phyloP scores from a whole-genome alignment of 2,113 vertebrate species.

The Jaculus jaculus region DNA sequence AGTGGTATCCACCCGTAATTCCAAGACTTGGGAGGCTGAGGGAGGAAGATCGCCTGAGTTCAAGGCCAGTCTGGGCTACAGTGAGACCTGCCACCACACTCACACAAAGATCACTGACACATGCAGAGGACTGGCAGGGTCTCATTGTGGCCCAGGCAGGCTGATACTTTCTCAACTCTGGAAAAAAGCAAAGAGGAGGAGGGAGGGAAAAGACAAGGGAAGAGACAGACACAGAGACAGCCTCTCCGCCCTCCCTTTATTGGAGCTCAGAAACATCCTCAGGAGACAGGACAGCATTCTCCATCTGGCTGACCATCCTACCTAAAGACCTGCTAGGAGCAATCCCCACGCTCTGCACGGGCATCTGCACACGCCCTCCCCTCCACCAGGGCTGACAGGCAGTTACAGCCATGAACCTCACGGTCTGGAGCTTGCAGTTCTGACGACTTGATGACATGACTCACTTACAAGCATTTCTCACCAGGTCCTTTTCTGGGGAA shows the following conservation, averaged over 20 bases:
- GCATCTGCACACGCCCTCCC: no score
- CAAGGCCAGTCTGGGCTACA: background rate
- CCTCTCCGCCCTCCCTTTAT: no score
- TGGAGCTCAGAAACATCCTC: background rate
- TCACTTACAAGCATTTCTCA: no score
- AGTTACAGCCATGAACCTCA: background rate
- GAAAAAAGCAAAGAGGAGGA: background rate
- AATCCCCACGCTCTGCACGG: no score
- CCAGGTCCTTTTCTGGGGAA: no score
- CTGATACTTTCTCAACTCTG: background rate
- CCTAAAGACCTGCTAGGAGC: background rate
- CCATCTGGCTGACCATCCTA: background rate
- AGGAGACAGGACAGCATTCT: background rate
- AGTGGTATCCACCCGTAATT: background rate
- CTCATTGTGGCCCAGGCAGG: no score
- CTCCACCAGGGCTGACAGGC: no score
- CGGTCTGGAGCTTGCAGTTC: background rate
- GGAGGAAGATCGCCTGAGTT: no score
- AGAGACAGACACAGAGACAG: background rate
- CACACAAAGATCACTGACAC: background rate
- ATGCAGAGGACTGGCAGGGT: no score
- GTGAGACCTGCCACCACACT: no score
- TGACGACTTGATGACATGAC: background rate
- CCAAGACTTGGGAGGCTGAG: background rate
- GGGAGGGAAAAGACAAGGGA: background rate